These are phyloP conservation scores for Glyptemys insculpta DNA, from an alignment of 2,797 vertebrate genomes.

Conservation along the genomic window DNA sequence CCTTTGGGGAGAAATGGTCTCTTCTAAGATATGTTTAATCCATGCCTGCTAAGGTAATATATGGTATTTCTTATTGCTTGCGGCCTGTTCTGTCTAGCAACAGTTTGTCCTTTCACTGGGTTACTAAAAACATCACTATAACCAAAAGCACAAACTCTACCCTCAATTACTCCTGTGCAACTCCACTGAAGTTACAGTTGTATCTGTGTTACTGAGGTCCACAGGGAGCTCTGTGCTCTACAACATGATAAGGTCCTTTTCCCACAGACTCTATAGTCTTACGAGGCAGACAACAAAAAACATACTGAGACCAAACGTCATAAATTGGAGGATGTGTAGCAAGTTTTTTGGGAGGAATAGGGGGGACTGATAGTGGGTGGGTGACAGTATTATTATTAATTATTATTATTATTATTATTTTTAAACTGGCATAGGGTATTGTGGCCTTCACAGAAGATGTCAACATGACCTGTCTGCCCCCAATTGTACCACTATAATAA, in stretches of 20 bases:
- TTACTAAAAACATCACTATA: background rate
- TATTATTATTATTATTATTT: background rate
- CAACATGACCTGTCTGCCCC: background rate
- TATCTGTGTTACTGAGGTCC: background rate
- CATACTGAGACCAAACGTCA: background rate
- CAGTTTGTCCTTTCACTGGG: background rate
- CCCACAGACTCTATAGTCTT: background rate
- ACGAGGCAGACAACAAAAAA: background rate
- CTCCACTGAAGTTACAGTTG: background rate
- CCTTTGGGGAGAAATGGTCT: background rate
- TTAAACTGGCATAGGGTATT: background rate
- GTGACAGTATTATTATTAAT: background rate
- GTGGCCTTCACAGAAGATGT: background rate
- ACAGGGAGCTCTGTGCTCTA: background rate
- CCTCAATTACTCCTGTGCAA: background rate
- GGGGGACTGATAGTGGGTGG: background rate
- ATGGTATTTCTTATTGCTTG: background rate
- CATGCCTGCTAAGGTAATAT: background rate
- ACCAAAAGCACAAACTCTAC: background rate
- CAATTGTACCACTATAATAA: background rate
- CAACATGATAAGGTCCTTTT: background rate
- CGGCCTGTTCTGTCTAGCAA: background rate
- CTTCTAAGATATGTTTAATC: background rate
- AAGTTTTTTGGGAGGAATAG: background rate
- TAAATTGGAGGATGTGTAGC: background rate